Conservation (phyloP, 2,797 vertebrate genomes). For the Hoplostethus atlanticus region DNA sequence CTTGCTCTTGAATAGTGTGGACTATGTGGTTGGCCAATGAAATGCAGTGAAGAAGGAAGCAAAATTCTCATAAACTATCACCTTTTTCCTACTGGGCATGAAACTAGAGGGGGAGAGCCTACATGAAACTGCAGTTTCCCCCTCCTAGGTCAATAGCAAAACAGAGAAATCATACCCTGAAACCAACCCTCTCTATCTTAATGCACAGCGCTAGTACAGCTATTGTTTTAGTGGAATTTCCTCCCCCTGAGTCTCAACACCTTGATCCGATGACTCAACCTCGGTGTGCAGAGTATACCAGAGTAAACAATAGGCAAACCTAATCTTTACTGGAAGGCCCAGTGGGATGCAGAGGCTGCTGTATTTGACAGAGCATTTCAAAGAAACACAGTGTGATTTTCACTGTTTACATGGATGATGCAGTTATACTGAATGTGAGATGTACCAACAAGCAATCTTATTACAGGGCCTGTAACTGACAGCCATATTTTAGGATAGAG, state of each 20-base stretch:
- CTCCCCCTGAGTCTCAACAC: slow-evolving; percentile 31
- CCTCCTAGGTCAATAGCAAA: slow-evolving; percentile 11
- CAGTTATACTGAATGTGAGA: slow-evolving; percentile 11
- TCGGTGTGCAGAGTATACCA: slow-evolving; percentile 40
- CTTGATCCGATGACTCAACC: slow-evolving; percentile 65
- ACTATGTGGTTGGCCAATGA: slow-evolving; percentile 18
- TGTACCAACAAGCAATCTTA: not conserved
- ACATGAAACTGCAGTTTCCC: slow-evolving; percentile 56
- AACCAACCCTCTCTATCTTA: slow-evolving; percentile 34
- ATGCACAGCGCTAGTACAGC: slow-evolving; percentile 7
- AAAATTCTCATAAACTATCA: slow-evolving; percentile 61
- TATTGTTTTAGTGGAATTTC: slow-evolving; percentile 58
- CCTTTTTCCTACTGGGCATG: slow-evolving; percentile 19
- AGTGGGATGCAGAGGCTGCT: slow-evolving; percentile 42
- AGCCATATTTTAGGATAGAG: not conserved
- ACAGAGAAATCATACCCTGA: slow-evolving; percentile 21
- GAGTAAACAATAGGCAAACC: slow-evolving; percentile 42
- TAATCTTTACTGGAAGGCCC: slow-evolving; percentile 30
- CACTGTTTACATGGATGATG: slow-evolving; percentile 3
- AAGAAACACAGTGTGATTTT: slow-evolving; percentile 26
- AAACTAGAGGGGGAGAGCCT: slow-evolving; percentile 37
- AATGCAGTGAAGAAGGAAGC: slow-evolving; percentile 31
- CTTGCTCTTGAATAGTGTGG: not conserved
- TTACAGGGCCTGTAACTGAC: not conserved
- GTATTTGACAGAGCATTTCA: slow-evolving; percentile 15